Evolutionary conservation across 2,113 vertebrate genomes (phyloP), one percentile per base, ranked within the genome.

Genomic region (Laterallus jamaicensis): DNA sequence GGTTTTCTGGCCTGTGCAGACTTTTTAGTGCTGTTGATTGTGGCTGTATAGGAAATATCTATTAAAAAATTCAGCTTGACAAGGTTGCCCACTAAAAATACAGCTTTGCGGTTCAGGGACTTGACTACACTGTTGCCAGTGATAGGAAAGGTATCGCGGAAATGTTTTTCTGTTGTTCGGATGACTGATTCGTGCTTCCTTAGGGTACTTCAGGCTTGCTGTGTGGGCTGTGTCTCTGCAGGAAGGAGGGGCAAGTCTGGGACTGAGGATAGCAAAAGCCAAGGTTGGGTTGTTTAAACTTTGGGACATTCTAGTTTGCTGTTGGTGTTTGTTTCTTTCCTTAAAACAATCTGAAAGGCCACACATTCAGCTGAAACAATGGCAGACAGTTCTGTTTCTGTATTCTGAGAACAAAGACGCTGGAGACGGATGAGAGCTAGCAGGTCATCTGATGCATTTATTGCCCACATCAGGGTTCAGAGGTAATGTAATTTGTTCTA

Each of bases 391-490:
- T 91, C 54, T 69, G 40, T 67, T 44, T 63, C 78, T 93, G 42
- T 93, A 5, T 55, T 85, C 73, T 35, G 80, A 88, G 82, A 88
- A 89, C 80, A 89, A 91, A 96, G 86, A 15, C 1, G 12, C 29
- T 62, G 39, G 78, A 78, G 67, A 60, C 31, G 62, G 82, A 32
- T 0, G 4, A 67, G 66, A 88, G 28, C 88, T 81, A 58, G 54
- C 49, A 54, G 86, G 62, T 90, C 73, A 92, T 86, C 82, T 92
- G 86, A 71, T 92, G 75, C 6, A 3, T 82, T 94, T 55, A 29
- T 76, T 95, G 64, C 52, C 29, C 60, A 15, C 63, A 31, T 39
- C 35, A 49, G 92, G 59, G 42, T 60, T 94, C 60, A 81, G 63
- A 70, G 49, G 55, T 55, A 88, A 59, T 68, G 37, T 59, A 17